phyloP scores from a whole-genome alignment of 2,888 invertebrate species.

The Boloria selene region DNA sequence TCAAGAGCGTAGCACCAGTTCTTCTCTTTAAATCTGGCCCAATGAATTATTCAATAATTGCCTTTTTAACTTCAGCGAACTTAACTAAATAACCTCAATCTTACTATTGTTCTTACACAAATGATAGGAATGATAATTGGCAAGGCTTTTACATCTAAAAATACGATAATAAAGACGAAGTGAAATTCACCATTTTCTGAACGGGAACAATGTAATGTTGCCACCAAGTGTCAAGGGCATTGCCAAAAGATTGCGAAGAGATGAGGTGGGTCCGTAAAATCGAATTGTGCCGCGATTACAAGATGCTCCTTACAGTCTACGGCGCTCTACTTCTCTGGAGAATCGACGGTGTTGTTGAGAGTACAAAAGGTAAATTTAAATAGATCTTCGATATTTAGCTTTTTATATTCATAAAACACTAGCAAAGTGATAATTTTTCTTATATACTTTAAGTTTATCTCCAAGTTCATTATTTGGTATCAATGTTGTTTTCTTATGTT shows the following conservation, averaged over 20 bases:
- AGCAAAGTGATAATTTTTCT: too few species aligned
- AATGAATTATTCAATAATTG: not conserved
- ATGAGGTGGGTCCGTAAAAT: conserved; percentile 70
- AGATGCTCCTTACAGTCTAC: conserved; percentile 71
- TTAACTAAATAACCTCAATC: too few species aligned
- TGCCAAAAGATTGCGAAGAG: conserved; percentile 64
- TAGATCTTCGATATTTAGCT: not conserved
- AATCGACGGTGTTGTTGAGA: conserved; percentile 73
- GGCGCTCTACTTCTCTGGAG: conserved; percentile 71
- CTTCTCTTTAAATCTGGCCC: not conserved
- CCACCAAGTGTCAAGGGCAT: conserved; percentile 59
- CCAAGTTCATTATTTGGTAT: too few species aligned
- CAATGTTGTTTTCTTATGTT: not conserved
- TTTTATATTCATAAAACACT: not conserved
- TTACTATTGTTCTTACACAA: not conserved
- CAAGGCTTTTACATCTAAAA: not conserved
- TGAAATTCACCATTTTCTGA: conserved; percentile 7
- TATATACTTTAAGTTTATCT: too few species aligned
- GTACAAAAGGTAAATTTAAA: conserved; percentile 68
- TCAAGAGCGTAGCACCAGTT: not conserved
- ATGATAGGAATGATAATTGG: conserved; percentile 16
- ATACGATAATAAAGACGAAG: not conserved
- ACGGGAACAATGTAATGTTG: conserved; percentile 64
- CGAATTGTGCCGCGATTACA: conserved; percentile 60
- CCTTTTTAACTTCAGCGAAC: too few species aligned